Conservation (phyloP, 2,888 invertebrate species). For the Scaptomyza flava region DNA sequence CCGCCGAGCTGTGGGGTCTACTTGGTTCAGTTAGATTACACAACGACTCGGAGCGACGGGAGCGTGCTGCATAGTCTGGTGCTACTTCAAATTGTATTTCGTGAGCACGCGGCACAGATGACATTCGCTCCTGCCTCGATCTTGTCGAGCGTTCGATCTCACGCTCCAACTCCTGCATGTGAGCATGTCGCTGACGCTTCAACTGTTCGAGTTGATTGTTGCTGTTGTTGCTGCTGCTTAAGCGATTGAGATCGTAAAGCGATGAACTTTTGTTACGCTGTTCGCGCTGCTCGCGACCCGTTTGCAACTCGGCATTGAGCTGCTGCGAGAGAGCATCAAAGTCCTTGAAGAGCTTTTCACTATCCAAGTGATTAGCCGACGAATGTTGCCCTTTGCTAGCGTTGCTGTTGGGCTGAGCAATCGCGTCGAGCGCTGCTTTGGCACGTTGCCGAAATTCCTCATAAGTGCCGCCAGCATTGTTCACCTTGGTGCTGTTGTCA, state of each 20-base stretch:
- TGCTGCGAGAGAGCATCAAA: slow-evolving; percentile 83
- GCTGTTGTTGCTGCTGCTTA: slow-evolving; percentile 44
- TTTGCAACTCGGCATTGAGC: slow-evolving; percentile 80
- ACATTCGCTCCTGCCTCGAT: slow-evolving; percentile 65
- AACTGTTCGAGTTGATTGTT: slow-evolving; percentile 65
- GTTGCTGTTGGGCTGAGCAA: slow-evolving; percentile 41
- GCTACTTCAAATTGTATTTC: slow-evolving; percentile 74
- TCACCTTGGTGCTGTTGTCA: slow-evolving; percentile 50
- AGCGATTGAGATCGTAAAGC: slow-evolving; percentile 76
- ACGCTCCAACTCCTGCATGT: slow-evolving; percentile 75
- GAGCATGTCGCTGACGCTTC: slow-evolving; percentile 75
- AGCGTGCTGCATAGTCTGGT: slow-evolving; percentile 36
- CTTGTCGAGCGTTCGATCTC: slow-evolving; percentile 77
- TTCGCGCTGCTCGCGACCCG: slow-evolving; percentile 69
- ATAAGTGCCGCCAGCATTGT: slow-evolving; percentile 65
- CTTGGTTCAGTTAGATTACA: slow-evolving; percentile 71
- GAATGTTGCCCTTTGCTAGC: slow-evolving; percentile 37
- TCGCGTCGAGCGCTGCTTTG: slow-evolving; percentile 79
- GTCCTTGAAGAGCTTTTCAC: slow-evolving; percentile 84
- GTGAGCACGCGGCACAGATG: slow-evolving; percentile 59
- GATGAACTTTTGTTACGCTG: slow-evolving; percentile 76
- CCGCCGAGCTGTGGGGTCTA: slow-evolving; percentile 64
- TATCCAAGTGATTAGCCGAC: slow-evolving; percentile 71
- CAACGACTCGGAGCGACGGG: slow-evolving; percentile 81
- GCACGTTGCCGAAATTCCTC: slow-evolving; percentile 84